phyloP scores from a whole-genome alignment of 2,797 vertebrate genomes.

The Bucorvus abyssinicus region DNA sequence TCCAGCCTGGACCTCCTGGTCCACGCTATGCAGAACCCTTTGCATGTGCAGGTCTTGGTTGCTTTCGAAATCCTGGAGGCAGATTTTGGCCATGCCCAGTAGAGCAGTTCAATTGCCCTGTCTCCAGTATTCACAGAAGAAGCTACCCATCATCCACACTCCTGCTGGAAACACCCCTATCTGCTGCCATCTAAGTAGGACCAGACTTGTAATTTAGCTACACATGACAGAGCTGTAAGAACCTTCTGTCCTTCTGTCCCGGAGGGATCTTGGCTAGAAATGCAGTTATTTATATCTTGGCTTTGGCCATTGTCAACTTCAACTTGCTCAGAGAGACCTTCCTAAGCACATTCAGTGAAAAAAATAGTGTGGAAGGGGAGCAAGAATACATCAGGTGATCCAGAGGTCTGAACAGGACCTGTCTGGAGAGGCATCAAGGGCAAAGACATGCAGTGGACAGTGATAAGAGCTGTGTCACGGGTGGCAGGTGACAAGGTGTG shows the following conservation, averaged over 20 bases:
- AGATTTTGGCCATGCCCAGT: not conserved
- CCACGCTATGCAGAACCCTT: not conserved
- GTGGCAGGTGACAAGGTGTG: not conserved
- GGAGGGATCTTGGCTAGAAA: not conserved
- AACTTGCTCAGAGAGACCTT: not conserved
- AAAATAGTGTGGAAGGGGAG: not conserved
- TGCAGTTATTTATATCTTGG: not conserved
- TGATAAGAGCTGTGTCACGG: not conserved
- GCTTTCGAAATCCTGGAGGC: not conserved
- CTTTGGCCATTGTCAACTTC: not conserved
- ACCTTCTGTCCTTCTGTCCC: not conserved
- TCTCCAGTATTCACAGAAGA: not conserved
- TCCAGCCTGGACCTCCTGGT: not conserved
- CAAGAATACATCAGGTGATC: not conserved
- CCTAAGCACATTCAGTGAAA: not conserved
- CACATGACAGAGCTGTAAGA: not conserved
- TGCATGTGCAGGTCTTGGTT: not conserved
- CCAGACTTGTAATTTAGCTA: not conserved
- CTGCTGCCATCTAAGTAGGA: not conserved
- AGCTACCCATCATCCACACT: not conserved
- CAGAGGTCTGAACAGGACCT: not conserved
- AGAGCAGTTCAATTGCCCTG: not conserved
- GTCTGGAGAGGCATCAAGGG: not conserved
- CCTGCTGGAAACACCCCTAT: not conserved
- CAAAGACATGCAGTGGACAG: not conserved